Percentiles rank a stretch among this genome's conserved stretches.
Conservation (phyloP, 1,140 invertebrate species). For the Aphis gossypii region DNA sequence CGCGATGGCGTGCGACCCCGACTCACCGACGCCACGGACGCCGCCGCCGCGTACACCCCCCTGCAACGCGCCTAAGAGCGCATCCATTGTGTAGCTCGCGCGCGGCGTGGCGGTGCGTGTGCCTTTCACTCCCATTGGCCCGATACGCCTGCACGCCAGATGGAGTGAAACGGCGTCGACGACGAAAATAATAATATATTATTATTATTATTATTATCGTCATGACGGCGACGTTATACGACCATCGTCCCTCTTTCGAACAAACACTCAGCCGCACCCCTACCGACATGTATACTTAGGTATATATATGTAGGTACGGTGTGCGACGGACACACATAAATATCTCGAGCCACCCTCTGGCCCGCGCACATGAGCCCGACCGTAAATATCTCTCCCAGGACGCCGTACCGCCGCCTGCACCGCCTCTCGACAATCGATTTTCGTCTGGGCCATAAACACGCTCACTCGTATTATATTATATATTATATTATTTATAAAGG, state of each 20-base stretch:
- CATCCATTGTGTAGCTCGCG: not conserved
- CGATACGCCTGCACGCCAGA: not conserved
- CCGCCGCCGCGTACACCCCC: too few relatives aligned
- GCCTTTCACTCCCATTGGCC: not conserved
- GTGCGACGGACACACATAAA: not conserved
- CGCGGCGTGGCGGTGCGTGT: too few relatives aligned
- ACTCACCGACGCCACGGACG: not conserved
- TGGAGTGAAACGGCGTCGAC: not conserved
- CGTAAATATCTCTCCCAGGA: not conserved
- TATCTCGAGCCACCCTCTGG: too few relatives aligned
- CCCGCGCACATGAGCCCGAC: not conserved
- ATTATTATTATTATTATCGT: not conserved
- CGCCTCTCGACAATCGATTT: too few relatives aligned
- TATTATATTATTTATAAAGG: too few relatives aligned
- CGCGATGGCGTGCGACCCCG: not conserved
- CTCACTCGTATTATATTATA: not conserved
- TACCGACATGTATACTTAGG: not conserved
- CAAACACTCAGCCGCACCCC: too few relatives aligned
- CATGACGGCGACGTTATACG: too few relatives aligned
- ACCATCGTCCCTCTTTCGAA: too few relatives aligned
- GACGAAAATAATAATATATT: not conserved
- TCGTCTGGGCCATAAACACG: not conserved
- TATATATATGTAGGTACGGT: too few relatives aligned
- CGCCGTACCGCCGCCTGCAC: too few relatives aligned
- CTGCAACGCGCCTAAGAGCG: not conserved